Evolutionary conservation across 2,888 invertebrate genomes (phyloP).

Genomic region (Dryobotodes eremita): DNA sequence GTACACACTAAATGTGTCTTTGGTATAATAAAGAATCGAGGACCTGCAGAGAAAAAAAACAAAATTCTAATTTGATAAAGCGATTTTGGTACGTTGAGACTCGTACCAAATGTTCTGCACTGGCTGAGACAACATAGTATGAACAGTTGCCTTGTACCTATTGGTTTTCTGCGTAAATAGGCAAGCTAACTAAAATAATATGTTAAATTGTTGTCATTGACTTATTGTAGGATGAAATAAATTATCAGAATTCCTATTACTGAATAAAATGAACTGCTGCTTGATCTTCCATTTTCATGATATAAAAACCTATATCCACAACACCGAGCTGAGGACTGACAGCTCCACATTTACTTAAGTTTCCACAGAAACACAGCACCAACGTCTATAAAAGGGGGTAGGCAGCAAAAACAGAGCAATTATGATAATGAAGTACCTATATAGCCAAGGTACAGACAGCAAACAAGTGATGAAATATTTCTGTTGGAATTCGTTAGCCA

Average conservation of each 20-base stretch:
- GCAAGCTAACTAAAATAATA: background rate
- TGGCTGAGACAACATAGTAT: background rate
- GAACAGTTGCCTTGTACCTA: background rate
- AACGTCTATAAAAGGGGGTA: slow-evolving; percentile 40
- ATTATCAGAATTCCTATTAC: background rate
- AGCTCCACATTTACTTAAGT: slow-evolving; percentile 41
- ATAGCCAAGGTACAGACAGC: slow-evolving; percentile 18
- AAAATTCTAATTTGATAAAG: background rate
- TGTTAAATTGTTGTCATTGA: background rate
- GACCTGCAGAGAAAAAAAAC: background rate
- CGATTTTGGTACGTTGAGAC: background rate
- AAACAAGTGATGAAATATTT: background rate
- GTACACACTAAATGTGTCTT: background rate
- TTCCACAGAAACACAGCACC: slow-evolving; percentile 37
- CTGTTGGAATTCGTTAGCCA: background rate
- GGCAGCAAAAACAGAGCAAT: slow-evolving; percentile 60
- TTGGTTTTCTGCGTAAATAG: background rate
- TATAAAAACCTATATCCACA: slow-evolving; percentile 25
- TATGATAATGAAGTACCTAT: slow-evolving; percentile 51
- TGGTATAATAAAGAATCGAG: background rate
- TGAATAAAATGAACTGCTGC: background rate
- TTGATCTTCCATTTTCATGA: background rate
- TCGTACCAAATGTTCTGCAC: background rate
- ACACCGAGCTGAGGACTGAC: background rate
- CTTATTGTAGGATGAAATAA: background rate